Evolutionary conservation across 2,888 invertebrate species (phyloP).

Genomic region (Polydrusus pterygomalis): DNA sequence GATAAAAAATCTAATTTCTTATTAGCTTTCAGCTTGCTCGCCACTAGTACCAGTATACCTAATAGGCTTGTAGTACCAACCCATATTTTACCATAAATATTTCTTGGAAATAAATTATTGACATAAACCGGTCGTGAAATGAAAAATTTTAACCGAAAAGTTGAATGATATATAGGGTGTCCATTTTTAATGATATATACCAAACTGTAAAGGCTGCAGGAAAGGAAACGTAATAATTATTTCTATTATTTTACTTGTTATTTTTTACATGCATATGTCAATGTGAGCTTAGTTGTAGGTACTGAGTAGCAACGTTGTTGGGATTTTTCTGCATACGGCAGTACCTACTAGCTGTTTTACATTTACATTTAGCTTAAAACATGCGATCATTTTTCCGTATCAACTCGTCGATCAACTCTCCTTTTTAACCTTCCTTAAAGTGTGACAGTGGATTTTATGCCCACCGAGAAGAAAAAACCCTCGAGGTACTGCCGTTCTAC

Average conservation of each 20-base stretch:
- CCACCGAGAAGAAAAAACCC: constrained; percentile 25
- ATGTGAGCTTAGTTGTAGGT: too few relatives aligned
- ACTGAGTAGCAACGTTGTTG: too few relatives aligned
- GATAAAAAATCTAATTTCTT: constrained; percentile 25
- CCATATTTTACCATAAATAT: constrained; percentile 20
- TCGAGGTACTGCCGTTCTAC: constrained; percentile 22
- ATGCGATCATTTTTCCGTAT: neutral
- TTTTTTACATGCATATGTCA: too few relatives aligned
- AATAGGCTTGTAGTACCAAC: constrained; percentile 17
- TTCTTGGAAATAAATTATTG: constrained; percentile 8
- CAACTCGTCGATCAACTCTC: neutral
- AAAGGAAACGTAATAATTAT: too few relatives aligned
- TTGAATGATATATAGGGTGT: neutral
- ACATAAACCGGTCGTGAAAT: constrained; percentile 12
- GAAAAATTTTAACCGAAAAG: constrained; percentile 4
- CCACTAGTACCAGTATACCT: constrained; percentile 16
- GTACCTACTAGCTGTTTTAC: too few relatives aligned
- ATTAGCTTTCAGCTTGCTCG: neutral
- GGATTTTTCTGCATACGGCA: too few relatives aligned
- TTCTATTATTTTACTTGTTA: too few relatives aligned
- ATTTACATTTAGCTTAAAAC: too few relatives aligned
- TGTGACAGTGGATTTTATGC: constrained; percentile 13
- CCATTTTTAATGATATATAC: neutral
- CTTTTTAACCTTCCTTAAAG: constrained; percentile 20
- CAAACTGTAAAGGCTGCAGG: too few relatives aligned